Base-by-base conservation (phyloP, 92 coral and sea anemone species). In the Bergia sp. region DNA sequence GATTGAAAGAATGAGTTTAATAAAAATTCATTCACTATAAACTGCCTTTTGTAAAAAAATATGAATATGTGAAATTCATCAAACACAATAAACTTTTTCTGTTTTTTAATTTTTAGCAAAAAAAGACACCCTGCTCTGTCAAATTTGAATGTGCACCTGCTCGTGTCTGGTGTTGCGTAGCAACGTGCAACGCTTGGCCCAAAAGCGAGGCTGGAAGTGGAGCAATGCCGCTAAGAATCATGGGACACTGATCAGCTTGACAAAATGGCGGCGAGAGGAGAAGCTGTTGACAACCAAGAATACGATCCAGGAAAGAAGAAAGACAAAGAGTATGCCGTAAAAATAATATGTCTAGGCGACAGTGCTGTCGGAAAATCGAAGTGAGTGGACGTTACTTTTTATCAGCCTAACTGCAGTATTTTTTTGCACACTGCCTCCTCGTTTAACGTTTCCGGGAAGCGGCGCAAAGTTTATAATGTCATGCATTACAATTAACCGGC, bases 351-450 rank as follows among this genome's bases (percentile, higher is more conserved):
- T 50, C 89, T 97, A 49, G 99, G 99, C 77, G 99, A 97, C 87
- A 97, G 99, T 91, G 99, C 99, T 42, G 99, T 97, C 53, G 99
- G 99, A 82, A 97, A 97, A 88, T 97, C 99, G 43, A 97, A 97
- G 99, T 97, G 88, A 85, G 99, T 94, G 79, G 13, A 80, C 0
- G 66, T 79, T 36, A 16, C 36, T 15, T 53, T 81, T 73, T 29
- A 37, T 55, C 73, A 37, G 53, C 53, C 72, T 6, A 65, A 36
- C 76, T 55, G 16, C 11, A 36, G 42, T 20, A n/a, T 69, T 12
- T 67, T 29, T 15, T 29, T 37, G 45, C 58, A 71, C 3, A 50
- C 66, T 44, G 66, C 74, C 36, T 50, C 92, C 77, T 85, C 49
- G 77, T 53, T 53, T 5, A 45, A 53, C 58, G 58, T 75, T 83